Conservation (phyloP, 1,140 invertebrate genomes). For the Heliconius melpomene region DNA sequence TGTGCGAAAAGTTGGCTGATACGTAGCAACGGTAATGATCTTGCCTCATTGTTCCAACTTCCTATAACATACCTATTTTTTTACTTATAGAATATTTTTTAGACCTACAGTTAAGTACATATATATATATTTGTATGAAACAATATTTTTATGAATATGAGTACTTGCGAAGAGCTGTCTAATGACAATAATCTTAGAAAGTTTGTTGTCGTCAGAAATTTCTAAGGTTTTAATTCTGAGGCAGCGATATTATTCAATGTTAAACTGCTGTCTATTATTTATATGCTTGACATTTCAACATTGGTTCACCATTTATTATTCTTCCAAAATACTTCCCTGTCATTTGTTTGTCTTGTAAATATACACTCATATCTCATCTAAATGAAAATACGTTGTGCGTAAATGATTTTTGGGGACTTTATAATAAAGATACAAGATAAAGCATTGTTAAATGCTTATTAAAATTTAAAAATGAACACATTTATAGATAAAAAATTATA, state of each 20-base stretch:
- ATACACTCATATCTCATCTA: neutral
- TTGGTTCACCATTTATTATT: constrained; percentile 13
- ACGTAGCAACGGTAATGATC: constrained; percentile 58
- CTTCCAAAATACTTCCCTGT: constrained; percentile 31
- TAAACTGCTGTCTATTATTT: neutral
- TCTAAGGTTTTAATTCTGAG: neutral
- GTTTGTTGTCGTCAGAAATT: constrained; percentile 10
- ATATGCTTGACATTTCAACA: constrained; percentile 6
- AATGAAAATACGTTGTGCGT: neutral
- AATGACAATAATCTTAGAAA: constrained; percentile 61
- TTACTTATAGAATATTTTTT: constrained; percentile 38
- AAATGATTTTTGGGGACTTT: neutral
- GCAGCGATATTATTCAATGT: neutral
- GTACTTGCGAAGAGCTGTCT: constrained; percentile 54
- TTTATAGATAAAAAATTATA: neutral
- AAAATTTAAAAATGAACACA: neutral
- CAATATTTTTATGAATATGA: constrained; percentile 28
- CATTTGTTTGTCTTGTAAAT: constrained; percentile 25
- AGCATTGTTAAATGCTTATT: neutral
- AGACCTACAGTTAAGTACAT: constrained; percentile 37
- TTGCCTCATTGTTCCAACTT: constrained; percentile 65
- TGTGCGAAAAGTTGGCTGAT: constrained; percentile 32
- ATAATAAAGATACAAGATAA: neutral
- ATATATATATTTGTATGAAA: constrained; percentile 33
- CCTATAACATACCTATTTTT: constrained; percentile 42